These are phyloP conservation scores for Euschistus heros DNA, from an alignment of 1,140 invertebrate species.

Conservation along the genomic window DNA sequence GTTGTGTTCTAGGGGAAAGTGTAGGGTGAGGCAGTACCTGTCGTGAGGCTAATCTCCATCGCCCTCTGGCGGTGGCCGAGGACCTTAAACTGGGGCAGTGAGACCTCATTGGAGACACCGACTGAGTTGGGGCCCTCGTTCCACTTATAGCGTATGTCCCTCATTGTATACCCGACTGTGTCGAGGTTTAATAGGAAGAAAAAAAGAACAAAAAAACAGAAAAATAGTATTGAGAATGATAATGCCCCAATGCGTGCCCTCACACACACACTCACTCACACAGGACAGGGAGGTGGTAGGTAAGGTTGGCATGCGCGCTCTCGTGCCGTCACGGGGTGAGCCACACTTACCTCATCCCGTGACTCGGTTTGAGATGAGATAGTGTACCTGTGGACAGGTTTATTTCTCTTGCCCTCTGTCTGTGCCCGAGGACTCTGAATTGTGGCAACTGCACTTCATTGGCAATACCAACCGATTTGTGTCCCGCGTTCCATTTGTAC, in stretches of 20 bases:
- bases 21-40: conserved; percentile 55
- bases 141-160: conserved; percentile 93
- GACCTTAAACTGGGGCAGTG: conserved; percentile 89
- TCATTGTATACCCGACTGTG: conserved; percentile 92
- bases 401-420: conserved; percentile 81
- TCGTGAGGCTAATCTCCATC: conserved; percentile 84
- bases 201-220: conserved; percentile 6
- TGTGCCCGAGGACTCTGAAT: conserved; percentile 87
- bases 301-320: neutral
- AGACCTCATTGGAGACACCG: conserved; percentile 83
- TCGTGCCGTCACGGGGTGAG: conserved; percentile 12
- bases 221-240: neutral
- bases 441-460: conserved; percentile 85
- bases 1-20: neutral
- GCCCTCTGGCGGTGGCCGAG: conserved; percentile 77
- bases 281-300: conserved; percentile 4
- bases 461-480: conserved; percentile 80
- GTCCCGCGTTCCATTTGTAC: conserved; percentile 87
- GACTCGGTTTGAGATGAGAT: conserved; percentile 14
- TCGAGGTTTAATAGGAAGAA: neutral
- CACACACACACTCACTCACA: conserved; percentile 20
- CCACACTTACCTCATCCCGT: conserved; percentile 11
- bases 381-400: conserved; percentile 82
- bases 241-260: conserved; percentile 16
- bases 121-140: conserved; percentile 85